A percentile compares a stretch with the other conserved stretches of the same genome.
Evolutionary conservation across 2,113 vertebrate genomes (phyloP).

Genomic region (Notarius lentiginosus): DNA sequence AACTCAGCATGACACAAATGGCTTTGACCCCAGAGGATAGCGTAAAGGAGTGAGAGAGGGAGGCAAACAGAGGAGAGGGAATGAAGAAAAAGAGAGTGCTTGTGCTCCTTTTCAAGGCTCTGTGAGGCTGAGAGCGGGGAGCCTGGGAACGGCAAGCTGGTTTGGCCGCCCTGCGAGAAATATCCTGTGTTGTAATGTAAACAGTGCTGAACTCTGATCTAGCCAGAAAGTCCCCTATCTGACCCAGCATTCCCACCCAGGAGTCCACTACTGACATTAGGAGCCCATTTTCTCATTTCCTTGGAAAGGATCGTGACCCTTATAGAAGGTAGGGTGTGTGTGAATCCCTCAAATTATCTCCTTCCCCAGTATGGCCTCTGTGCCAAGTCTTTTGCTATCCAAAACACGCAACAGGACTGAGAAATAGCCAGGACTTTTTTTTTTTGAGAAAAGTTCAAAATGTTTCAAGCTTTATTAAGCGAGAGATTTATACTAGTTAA

Average conservation of each 20-base stretch:
- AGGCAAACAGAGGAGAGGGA: constrained; percentile 15
- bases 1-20: constrained; percentile 63
- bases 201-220: constrained; percentile 79
- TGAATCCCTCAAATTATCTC: constrained; percentile 14
- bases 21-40: constrained; percentile 57
- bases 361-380: not conserved
- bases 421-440: not conserved
- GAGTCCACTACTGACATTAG: constrained; percentile 68
- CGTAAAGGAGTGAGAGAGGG: constrained; percentile 12
- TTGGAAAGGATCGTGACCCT: constrained; percentile 64
- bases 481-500: not conserved
- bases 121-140: constrained; percentile 58
- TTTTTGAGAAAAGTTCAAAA: not conserved
- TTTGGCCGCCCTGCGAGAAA: constrained; percentile 74
- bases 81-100: constrained; percentile 61
- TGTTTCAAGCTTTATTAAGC: not conserved
- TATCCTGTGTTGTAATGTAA: constrained; percentile 81
- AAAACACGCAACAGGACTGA: not conserved
- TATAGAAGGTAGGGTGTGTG: constrained; percentile 51
- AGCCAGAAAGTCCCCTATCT: constrained; percentile 56
- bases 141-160: constrained; percentile 73
- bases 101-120: constrained; percentile 69
- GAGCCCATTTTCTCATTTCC: constrained; percentile 72
- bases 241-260: constrained; percentile 62
- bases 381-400: not conserved